phyloP scores from a whole-genome alignment of 2,797 vertebrate species.

The Prunella strophiata region DNA sequence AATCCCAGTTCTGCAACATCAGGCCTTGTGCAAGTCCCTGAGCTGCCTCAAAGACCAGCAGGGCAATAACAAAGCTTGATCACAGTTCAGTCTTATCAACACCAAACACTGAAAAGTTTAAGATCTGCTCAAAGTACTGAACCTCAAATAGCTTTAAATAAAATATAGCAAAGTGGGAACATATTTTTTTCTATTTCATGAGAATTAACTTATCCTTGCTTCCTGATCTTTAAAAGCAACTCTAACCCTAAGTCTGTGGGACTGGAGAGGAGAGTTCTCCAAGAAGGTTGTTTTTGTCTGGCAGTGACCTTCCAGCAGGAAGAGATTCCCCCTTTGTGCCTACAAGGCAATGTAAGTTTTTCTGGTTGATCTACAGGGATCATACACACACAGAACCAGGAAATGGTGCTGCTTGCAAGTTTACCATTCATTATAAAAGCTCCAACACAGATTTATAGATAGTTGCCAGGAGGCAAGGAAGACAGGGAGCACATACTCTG shows the following conservation, averaged over 20 bases:
- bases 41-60: not conserved
- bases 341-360: not conserved
- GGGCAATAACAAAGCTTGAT: not conserved
- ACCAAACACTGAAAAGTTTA: not conserved
- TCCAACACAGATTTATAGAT: not conserved
- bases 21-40: not conserved
- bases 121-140: not conserved
- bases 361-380: not conserved
- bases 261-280: not conserved
- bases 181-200: not conserved
- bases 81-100: not conserved
- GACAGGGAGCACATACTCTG: not conserved
- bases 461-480: not conserved
- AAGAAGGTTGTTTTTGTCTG: not conserved
- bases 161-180: not conserved
- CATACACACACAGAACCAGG: not conserved
- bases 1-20: not conserved
- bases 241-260: not conserved
- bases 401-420: not conserved
- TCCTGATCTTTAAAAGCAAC: not conserved
- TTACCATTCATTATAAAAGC: not conserved
- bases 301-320: not conserved
- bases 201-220: not conserved
- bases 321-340: accelerated
- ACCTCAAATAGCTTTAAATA: not conserved